Evolutionary conservation across 2,113 vertebrate species (phyloP).

Genomic region (Oreochromis tanganicae): DNA sequence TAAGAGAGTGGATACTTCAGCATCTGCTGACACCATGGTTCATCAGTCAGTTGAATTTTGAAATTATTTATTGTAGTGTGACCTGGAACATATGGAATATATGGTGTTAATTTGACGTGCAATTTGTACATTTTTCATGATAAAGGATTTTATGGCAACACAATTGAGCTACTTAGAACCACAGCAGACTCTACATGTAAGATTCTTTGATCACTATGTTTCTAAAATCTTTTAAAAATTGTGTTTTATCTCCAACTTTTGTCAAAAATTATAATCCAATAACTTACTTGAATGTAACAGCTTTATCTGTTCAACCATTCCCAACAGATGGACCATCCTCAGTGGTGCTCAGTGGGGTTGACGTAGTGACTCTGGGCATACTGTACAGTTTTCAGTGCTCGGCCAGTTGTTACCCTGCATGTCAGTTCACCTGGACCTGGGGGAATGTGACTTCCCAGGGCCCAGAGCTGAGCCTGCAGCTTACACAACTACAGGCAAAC

Average conservation of each 20-base stretch:
- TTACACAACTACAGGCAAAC: neutral
- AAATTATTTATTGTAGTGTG: neutral
- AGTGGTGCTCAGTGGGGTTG: neutral
- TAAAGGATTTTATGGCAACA: neutral
- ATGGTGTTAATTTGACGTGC: neutral
- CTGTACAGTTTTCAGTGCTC: neutral
- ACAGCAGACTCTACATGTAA: neutral
- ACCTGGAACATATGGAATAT: neutral
- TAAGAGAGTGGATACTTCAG: neutral
- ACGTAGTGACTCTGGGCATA: neutral
- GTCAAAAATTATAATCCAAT: neutral
- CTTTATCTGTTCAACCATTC: neutral
- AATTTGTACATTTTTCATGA: neutral
- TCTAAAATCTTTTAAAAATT: neutral
- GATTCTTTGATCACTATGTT: neutral
- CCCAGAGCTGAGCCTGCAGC: neutral
- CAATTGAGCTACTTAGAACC: neutral
- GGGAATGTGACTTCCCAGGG: neutral
- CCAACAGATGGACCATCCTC: neutral
- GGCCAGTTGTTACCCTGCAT: neutral
- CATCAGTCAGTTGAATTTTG: neutral
- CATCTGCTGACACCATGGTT: neutral
- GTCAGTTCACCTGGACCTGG: neutral
- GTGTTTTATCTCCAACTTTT: neutral
- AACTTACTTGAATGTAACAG: neutral